Evolutionary conservation across 2,113 vertebrate genomes (phyloP).

Genomic region (Pygoscelis antarcticus): DNA sequence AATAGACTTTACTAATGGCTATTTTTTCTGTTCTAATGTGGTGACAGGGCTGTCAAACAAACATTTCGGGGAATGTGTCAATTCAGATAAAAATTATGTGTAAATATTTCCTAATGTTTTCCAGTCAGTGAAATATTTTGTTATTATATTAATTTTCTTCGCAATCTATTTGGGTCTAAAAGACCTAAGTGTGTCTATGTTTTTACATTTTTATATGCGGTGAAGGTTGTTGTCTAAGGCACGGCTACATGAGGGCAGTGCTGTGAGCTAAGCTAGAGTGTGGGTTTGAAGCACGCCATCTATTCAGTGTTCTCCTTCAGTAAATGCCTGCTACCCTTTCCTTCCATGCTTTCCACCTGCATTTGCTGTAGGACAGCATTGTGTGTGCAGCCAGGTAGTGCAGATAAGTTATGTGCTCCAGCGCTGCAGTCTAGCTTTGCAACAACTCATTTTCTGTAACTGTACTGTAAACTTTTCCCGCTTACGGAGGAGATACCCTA

Average conservation of each 20-base stretch:
- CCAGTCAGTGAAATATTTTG: not conserved
- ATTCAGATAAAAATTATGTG: not conserved
- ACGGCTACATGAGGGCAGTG: accelerated
- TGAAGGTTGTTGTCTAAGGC: not conserved
- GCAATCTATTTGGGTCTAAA: not conserved
- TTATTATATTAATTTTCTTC: not conserved
- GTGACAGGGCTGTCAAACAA: not conserved
- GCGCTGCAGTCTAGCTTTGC: not conserved
- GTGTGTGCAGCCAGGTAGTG: not conserved
- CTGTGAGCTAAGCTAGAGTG: not conserved
- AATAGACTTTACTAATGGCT: not conserved
- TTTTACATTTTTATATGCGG: not conserved
- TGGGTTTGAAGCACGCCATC: not conserved
- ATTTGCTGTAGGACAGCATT: not conserved
- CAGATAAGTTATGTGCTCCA: not conserved
- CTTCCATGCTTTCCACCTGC: not conserved
- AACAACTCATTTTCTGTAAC: not conserved
- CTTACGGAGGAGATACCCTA: not conserved
- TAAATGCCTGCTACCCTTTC: not conserved
- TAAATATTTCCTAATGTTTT: conserved; percentile 2
- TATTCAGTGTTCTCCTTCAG: not conserved
- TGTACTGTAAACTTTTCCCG: not conserved
- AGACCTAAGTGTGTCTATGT: not conserved
- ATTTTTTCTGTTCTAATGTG: not conserved
- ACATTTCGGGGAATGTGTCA: not conserved